phyloP scores from a whole-genome alignment of 1,140 invertebrate genomes.

The Zaprionus capensis region DNA sequence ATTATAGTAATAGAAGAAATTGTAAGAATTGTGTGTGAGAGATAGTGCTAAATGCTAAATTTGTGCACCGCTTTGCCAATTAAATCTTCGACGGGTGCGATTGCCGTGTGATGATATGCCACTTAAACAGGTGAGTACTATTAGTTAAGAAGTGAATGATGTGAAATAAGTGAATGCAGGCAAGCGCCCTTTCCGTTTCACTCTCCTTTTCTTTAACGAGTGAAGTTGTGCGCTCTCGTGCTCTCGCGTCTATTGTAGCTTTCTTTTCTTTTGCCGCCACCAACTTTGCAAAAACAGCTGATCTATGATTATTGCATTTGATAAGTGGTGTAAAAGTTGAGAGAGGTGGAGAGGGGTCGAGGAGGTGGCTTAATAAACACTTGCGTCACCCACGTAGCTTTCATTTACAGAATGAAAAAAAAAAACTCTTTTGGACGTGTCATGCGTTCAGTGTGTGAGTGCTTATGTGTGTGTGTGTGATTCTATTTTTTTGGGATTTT shows the following conservation, averaged over 20 bases:
- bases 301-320: slow-evolving; percentile 65
- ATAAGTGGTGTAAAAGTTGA: slow-evolving; percentile 6
- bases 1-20: slow-evolving; percentile 29
- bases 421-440: slow-evolving; percentile 39
- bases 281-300: slow-evolving; percentile 63
- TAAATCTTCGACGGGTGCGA: slow-evolving; percentile 82
- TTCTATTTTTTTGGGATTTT: slow-evolving; percentile 59
- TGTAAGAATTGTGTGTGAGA: slow-evolving; percentile 45
- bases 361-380: slow-evolving; percentile 54
- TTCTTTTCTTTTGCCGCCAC: slow-evolving; percentile 39
- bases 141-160: not conserved
- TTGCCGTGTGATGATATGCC: slow-evolving; percentile 84
- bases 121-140: slow-evolving; percentile 83
- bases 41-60: slow-evolving; percentile 69
- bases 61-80: slow-evolving; percentile 69
- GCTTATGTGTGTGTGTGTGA: slow-evolving; percentile 20
- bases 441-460: slow-evolving; percentile 31
- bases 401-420: slow-evolving; percentile 39
- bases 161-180: not conserved
- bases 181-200: not conserved
- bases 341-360: slow-evolving; percentile 8
- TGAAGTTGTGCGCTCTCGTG: slow-evolving; percentile 1
- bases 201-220: slow-evolving; percentile 19
- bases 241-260: slow-evolving; percentile 1
- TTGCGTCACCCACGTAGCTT: slow-evolving; percentile 70